These are phyloP conservation scores for Orthosia cruda DNA, from an alignment of 2,888 invertebrate genomes.

Conservation along the genomic window DNA sequence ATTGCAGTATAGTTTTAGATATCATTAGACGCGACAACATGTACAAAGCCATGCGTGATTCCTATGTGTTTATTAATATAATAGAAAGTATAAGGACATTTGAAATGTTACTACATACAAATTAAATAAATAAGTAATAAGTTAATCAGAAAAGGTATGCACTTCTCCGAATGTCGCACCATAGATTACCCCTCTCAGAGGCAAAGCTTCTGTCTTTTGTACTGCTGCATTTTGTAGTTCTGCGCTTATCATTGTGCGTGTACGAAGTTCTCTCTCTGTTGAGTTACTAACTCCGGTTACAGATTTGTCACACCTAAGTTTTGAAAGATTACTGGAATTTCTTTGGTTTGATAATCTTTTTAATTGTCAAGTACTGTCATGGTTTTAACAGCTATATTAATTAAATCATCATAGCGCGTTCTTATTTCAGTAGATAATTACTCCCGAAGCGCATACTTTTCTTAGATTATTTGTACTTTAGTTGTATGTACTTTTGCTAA, in stretches of 20 bases:
- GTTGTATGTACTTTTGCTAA: conserved; percentile 6
- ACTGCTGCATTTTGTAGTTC: neutral
- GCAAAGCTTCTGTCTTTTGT: neutral
- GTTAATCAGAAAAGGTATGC: neutral
- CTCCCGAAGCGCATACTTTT: neutral
- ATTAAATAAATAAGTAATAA: no score
- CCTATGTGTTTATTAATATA: neutral
- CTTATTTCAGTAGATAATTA: neutral
- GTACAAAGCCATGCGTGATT: neutral
- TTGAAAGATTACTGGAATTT: neutral
- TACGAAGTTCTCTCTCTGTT: neutral
- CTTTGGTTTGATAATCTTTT: neutral
- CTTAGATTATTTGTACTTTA: neutral
- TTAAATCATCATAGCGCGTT: neutral
- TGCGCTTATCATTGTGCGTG: neutral
- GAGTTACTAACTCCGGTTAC: neutral
- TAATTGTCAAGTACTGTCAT: neutral
- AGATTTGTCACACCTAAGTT: neutral
- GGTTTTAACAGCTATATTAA: neutral
- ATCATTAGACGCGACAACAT: conserved; percentile 1
- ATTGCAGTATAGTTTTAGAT: conserved; percentile 18
- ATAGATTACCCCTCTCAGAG: neutral
- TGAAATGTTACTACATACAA: neutral
- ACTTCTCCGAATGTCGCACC: neutral
- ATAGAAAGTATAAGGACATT: neutral